Conservation (phyloP, 2,797 vertebrate genomes). For the Channallabes apus region DNA sequence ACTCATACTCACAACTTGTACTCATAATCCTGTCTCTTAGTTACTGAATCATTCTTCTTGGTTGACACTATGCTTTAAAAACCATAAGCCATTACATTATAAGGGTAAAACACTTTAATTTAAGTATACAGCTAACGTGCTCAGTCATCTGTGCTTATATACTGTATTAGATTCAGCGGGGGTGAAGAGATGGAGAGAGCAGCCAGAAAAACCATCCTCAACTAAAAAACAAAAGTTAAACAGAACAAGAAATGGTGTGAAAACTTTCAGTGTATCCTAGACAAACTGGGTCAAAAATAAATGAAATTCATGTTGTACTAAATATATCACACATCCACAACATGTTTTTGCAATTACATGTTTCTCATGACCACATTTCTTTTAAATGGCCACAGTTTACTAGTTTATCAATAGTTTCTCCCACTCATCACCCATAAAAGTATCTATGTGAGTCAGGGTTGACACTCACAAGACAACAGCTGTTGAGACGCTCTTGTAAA, state of each 20-base stretch:
- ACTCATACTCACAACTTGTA: neutral
- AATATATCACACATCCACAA: neutral
- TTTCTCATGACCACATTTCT: neutral
- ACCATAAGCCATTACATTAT: neutral
- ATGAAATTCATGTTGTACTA: neutral
- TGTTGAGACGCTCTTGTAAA: neutral
- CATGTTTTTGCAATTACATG: neutral
- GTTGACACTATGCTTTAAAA: neutral
- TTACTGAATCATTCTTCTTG: neutral
- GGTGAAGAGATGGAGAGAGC: neutral
- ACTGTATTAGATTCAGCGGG: neutral
- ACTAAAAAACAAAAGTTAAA: neutral
- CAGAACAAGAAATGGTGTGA: neutral
- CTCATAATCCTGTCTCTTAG: neutral
- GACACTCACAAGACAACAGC: slow-evolving; percentile 1
- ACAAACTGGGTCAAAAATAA: neutral
- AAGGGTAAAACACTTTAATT: neutral
- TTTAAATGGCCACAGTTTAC: too few species aligned
- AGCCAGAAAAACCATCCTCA: neutral
- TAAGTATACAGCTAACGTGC: neutral
- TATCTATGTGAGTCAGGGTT: neutral
- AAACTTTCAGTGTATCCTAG: neutral
- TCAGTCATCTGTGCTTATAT: neutral
- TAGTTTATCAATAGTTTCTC: neutral
- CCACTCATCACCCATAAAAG: neutral